Evolutionary conservation across 2,888 invertebrate species (phyloP).

Genomic region (Oscheius sp.): DNA sequence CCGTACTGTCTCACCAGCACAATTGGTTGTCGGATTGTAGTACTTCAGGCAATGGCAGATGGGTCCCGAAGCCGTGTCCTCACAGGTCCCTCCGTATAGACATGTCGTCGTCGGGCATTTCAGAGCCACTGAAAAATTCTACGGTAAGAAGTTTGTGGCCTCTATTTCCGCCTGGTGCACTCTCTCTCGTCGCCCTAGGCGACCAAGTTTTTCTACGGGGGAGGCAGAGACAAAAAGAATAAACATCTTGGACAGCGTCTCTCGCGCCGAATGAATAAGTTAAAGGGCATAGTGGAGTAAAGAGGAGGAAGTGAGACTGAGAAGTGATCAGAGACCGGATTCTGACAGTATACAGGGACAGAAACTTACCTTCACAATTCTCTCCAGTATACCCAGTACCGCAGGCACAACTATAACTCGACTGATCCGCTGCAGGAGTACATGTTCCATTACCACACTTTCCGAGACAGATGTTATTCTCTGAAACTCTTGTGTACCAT

Average conservation of each 20-base stretch:
- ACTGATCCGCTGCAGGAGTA: slow-evolving; percentile 14
- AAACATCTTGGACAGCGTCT: background rate
- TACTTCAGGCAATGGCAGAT: slow-evolving; percentile 1
- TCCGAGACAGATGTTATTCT: background rate
- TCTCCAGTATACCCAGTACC: background rate
- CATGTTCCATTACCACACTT: slow-evolving; percentile 47
- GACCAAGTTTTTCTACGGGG: no score
- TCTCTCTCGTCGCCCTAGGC: background rate
- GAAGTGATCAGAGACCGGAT: no score
- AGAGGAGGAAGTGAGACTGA: no score
- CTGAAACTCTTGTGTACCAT: no score
- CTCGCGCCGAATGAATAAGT: background rate
- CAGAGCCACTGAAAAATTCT: background rate
- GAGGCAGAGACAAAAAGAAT: background rate
- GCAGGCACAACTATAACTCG: background rate
- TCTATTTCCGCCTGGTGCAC: background rate
- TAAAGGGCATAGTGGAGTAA: background rate
- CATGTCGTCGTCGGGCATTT: slow-evolving; percentile 8
- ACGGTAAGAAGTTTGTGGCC: background rate
- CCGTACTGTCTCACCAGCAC: background rate
- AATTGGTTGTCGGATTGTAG: background rate
- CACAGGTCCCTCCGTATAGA: slow-evolving; percentile 16
- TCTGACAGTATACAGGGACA: no score
- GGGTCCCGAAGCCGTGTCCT: background rate
- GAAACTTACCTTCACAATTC: slow-evolving; percentile 1